A percentile compares a stretch with the other conserved stretches of the same genome.
Conservation (phyloP, 2,797 vertebrate species). For the Protonibea diacanthus region DNA sequence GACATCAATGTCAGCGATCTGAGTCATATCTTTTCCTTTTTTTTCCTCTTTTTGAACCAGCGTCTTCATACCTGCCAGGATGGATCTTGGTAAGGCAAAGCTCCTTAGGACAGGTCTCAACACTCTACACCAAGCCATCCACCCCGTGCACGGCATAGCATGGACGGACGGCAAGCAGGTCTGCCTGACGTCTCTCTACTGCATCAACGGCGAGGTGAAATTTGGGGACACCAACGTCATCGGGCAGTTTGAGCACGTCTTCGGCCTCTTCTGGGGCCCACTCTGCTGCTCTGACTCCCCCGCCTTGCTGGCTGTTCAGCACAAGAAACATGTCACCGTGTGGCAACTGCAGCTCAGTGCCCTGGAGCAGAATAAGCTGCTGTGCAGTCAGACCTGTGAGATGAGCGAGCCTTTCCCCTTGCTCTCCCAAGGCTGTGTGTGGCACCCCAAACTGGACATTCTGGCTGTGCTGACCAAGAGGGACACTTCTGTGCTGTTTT, state of each 20-base stretch:
- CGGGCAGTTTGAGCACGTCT: constrained; percentile 94
- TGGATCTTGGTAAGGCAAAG: constrained; percentile 96
- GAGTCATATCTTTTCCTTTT: constrained; percentile 2
- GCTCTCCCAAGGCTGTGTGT: constrained; percentile 94
- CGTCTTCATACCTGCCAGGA: constrained; percentile 67
- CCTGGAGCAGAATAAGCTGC: constrained; percentile 88
- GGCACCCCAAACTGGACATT: constrained; percentile 93
- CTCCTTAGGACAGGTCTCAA: constrained; percentile 94
- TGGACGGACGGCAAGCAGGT: constrained; percentile 98
- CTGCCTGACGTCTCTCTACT: constrained; percentile 88
- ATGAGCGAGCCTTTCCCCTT: constrained; percentile 91
- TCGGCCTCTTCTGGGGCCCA: constrained; percentile 93
- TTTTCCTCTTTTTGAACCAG: constrained; percentile 31
- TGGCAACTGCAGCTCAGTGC: constrained; percentile 92
- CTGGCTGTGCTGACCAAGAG: constrained; percentile 91
- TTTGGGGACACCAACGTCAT: constrained; percentile 94
- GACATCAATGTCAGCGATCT: constrained; percentile 42
- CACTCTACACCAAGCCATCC: constrained; percentile 92
- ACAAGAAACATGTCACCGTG: constrained; percentile 91
- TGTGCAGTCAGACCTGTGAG: constrained; percentile 93
- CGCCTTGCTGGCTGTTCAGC: constrained; percentile 93
- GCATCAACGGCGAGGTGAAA: constrained; percentile 84
- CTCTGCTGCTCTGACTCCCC: constrained; percentile 81
- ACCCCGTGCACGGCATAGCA: constrained; percentile 92
- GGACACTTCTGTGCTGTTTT: constrained; percentile 89